Evolutionary conservation across 2,888 invertebrate genomes (phyloP).

Genomic region (Leptura quadrifasciata): DNA sequence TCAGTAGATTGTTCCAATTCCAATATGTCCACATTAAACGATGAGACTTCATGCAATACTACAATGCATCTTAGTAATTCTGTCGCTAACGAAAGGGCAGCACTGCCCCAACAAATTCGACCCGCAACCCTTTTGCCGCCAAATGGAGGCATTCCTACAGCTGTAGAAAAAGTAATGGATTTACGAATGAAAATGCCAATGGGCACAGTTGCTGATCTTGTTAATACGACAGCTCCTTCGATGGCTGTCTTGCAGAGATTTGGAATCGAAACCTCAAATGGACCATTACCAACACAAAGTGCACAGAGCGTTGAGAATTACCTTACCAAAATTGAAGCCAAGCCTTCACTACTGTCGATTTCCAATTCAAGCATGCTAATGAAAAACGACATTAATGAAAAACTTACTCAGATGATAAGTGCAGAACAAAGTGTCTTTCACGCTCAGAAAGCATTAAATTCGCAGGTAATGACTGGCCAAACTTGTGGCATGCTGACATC

Average conservation of each 20-base stretch:
- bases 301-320: slow-evolving; percentile 79
- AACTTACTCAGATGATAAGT: slow-evolving; percentile 54
- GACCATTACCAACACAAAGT: slow-evolving; percentile 76
- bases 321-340: slow-evolving; percentile 75
- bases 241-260: slow-evolving; percentile 75
- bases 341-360: slow-evolving; percentile 54
- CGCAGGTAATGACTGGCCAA: slow-evolving; percentile 53
- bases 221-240: slow-evolving; percentile 77
- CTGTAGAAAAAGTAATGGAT: slow-evolving; percentile 79
- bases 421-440: slow-evolving; percentile 47
- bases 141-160: slow-evolving; percentile 9
- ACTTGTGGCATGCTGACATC: slow-evolving; percentile 51
- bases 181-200: slow-evolving; percentile 81
- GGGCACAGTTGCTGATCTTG: slow-evolving; percentile 74
- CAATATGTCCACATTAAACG: slow-evolving; percentile 62
- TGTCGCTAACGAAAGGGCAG: slow-evolving; percentile 48
- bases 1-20: slow-evolving; percentile 66
- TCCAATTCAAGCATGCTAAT: slow-evolving; percentile 52
- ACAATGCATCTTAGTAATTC: slow-evolving; percentile 52
- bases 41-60: slow-evolving; percentile 63
- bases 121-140: slow-evolving; percentile 33
- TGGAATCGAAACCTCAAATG: slow-evolving; percentile 71
- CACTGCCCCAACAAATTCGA: slow-evolving; percentile 46
- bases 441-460: slow-evolving; percentile 51
- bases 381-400: slow-evolving; percentile 56